Base-by-base conservation (phyloP, 2,888 invertebrate genomes). In the Caenorhabditis afra region DNA sequence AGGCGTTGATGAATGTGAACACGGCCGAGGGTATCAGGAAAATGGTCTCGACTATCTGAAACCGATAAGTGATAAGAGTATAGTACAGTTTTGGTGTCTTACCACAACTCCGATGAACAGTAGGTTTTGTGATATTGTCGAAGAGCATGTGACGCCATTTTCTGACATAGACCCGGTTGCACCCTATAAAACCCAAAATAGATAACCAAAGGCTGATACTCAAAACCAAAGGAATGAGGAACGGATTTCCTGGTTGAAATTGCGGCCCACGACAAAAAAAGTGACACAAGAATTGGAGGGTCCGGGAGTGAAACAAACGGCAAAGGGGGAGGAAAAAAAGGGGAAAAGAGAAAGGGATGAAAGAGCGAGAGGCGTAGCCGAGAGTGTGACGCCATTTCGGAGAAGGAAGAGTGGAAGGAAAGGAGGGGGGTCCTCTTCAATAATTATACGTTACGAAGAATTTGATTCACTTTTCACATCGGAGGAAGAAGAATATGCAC, bases 91-190 rank as follows among this genome's bases (percentile, higher is more conserved):
- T 14, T 14, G 14, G 16, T 23, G 35, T 44, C 52, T 62, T 57
- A 76, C 76, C 58, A 76, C 14, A 18, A 70, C 58, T 14, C 41
- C 18, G 20, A 76, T 58, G 23, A 76, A 55, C 16, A 70, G 23
- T 1, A 45, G 16, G 50, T 76, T 68, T 8, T 76, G 49, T 11
- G 68, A 47, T 29, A 68, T 29, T 3, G 64, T 58, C 14, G 68
- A 35, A 12, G 57, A 57, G 39, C 62, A 64, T 35, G 50, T 64
- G 37, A 35, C 45, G 39, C 37, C 76, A 64, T 68, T 50, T 55
- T 67, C 76, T 70, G 64, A 57, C 76, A 76, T 76, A 76, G 65
- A 76, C 76, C 64, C 68, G 68, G 67, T 66, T 66, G 71, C 16
- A 64, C 73, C 57, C 65, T 74, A 11, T 2, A 74, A 58, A 16